phyloP scores from a whole-genome alignment of 2,888 invertebrate species.

The Cerastis leucographa region DNA sequence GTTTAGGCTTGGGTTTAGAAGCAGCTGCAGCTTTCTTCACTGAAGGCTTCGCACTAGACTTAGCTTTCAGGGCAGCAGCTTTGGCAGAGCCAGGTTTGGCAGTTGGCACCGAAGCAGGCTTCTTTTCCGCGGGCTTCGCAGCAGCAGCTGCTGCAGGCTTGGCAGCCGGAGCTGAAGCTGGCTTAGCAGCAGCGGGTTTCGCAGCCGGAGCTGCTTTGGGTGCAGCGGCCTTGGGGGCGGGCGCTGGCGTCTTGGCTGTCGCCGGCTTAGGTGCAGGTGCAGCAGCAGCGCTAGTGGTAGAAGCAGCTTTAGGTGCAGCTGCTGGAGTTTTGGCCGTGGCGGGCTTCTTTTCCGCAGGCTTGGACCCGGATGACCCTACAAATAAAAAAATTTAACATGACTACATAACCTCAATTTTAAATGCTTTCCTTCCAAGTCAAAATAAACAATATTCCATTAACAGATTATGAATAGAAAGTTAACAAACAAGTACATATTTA shows the following conservation, averaged over 20 bases:
- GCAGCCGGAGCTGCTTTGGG: conserved; percentile 82
- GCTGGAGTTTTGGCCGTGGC: conserved; percentile 86
- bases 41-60: conserved; percentile 89
- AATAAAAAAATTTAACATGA: conserved; percentile 28
- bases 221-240: conserved; percentile 87
- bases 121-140: conserved; percentile 83
- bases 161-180: conserved; percentile 87
- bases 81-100: conserved; percentile 90
- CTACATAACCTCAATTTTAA: conserved; percentile 72
- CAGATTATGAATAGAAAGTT: not conserved
- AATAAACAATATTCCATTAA: not conserved
- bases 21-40: conserved; percentile 89
- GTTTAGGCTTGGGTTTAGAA: conserved; percentile 88
- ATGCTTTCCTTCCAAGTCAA: not conserved
- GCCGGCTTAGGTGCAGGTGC: conserved; percentile 81
- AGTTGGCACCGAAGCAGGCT: conserved; percentile 81
- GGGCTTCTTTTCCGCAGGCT: conserved; percentile 87
- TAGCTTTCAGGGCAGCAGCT: conserved; percentile 87
- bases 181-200: conserved; percentile 84
- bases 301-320: conserved; percentile 85
- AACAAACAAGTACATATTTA: not conserved
- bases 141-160: conserved; percentile 83
- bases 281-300: conserved; percentile 72
- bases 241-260: conserved; percentile 83
- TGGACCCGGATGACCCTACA: conserved; percentile 83